These are phyloP conservation scores for Cranoglanis bouderius DNA, from an alignment of 2,113 vertebrate genomes.

Conservation along the genomic window DNA sequence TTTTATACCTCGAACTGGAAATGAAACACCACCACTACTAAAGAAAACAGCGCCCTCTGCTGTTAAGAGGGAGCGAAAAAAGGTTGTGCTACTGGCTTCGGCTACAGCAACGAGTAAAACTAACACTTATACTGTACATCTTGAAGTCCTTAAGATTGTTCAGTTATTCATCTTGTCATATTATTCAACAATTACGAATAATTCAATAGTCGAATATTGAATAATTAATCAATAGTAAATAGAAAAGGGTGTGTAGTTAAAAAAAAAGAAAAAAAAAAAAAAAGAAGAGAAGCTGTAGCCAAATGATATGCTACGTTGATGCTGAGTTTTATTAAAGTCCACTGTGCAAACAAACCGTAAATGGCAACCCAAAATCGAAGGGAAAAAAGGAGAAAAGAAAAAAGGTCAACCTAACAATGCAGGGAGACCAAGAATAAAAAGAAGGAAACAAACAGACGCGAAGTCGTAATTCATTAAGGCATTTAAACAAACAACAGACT, in stretches of 20 bases:
- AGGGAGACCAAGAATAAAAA: background rate
- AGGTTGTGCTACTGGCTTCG: background rate
- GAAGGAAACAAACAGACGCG: background rate
- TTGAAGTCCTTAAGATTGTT: background rate
- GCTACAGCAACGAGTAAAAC: too few species aligned
- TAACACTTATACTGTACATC: too few species aligned
- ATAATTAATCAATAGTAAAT: background rate
- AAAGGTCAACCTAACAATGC: background rate
- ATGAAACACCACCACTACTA: background rate
- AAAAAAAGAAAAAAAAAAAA: background rate
- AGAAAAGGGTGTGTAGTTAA: background rate
- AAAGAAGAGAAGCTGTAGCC: background rate
- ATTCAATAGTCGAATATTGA: background rate
- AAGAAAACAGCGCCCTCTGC: conserved; percentile 26
- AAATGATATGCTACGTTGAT: background rate
- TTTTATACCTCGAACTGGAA: background rate
- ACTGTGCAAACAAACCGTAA: background rate
- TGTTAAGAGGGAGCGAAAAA: background rate
- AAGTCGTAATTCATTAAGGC: background rate
- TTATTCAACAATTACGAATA: background rate
- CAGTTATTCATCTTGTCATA: background rate
- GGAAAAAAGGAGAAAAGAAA: background rate
- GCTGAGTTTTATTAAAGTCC: background rate
- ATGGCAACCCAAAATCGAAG: background rate
- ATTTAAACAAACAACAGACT: background rate